Evolutionary conservation across 2,113 vertebrate genomes (phyloP), one percentile per base, ranked within the genome.

Genomic region (Machaerirhynchus nigripectus): DNA sequence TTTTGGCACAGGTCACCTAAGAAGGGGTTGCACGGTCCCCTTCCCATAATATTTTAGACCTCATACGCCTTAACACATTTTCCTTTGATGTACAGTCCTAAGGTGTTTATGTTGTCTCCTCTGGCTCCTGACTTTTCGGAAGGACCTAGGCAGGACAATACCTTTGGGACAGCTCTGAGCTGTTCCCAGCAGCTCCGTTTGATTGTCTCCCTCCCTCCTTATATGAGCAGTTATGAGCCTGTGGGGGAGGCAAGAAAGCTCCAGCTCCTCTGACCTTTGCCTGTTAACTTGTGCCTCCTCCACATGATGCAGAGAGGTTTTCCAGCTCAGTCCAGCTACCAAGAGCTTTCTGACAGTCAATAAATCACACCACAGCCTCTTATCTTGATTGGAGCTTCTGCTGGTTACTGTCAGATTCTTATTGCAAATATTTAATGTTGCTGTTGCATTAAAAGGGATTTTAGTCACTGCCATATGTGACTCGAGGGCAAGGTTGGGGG

Each of bases 221-320:
- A 5, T 23, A 9, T 12, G 28, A 61, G 57, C 61, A 69, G n/a
- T 64, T 79, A 52, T 11, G 76, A 90, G 77, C 30, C 73, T 71
- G 53, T 53, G n/a, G 67, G 44, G 82, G 87, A 96, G 63, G 75
- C 67, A 91, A n/a, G 70, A 56, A 75, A 94, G 49, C 64, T 74
- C 33, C 71, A 74, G n/a, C 73, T 90, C 46, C 69, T 69, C 73
- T 95, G 86, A 94, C 93, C 91, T 96, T 94, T 84, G 22, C 74
- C 52, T 91, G 44, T 81, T 91, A 71, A 57, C 84, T 59, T 79
- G 27, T 82, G 77, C 60, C 65, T 92, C 73, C 64, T 89, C 44
- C 82, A 60, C n/a, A 53, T 11, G 31, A 63, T 49, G 81, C 80
- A 70, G 39, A 74, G 55, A 92, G 13, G 20, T 79, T 95, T 95